Base-by-base conservation (phyloP, 2,888 invertebrate genomes). In the Allolobophora icterica region DNA sequence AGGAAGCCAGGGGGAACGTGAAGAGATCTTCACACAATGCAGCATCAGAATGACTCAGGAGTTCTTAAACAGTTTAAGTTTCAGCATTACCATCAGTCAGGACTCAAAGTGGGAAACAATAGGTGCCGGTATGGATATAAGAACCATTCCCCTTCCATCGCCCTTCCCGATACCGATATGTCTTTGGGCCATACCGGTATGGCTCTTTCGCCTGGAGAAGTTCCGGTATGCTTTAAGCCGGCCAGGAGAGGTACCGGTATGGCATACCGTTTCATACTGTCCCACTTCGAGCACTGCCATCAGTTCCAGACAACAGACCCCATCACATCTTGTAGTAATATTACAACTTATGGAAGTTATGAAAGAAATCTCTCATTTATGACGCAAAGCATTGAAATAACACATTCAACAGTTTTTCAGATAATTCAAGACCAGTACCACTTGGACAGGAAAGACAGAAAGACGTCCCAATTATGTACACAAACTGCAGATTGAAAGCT, bases 361-460 rank as follows among this genome's bases (percentile, higher is more conserved):
- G 30, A 71, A 71, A n/a, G 71, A 30, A 71, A 71, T 71, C n/a
- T 71, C 71, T 71, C 71, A 71, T 71, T 71, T 71, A 71, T 71
- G 71, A n/a, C n/a, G 11, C 30, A 71, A 71, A 71, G 30, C 71
- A 71, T 30, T 71, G 71, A 71, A 71, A 71, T 71, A 71, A 13
- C 5, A 52, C 52, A 52, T 52, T 52, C 30, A 71, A 71, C 71
- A n/a, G n/a, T 71, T 71, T 71, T 1, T 71, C n/a, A 71, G 71
- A n/a, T 71, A 71, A 8, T 71, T 71, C 71, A 71, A 30, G n/a
- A 71, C 30, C 71, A 71, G 71, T 71, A 71, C n/a, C n/a, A n/a
- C 8, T 71, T 71, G 71, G n/a, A 71, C 30, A 71, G 71, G 71
- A 71, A 71, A 71, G 71, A 71, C 71, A 71, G 52, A 24, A 21